Evolutionary conservation across 35 echinoderm and acorn worm genomes (phyloP), one percentile per base, ranked within the genome.

Genomic region (Apostichopus parvimensis): DNA sequence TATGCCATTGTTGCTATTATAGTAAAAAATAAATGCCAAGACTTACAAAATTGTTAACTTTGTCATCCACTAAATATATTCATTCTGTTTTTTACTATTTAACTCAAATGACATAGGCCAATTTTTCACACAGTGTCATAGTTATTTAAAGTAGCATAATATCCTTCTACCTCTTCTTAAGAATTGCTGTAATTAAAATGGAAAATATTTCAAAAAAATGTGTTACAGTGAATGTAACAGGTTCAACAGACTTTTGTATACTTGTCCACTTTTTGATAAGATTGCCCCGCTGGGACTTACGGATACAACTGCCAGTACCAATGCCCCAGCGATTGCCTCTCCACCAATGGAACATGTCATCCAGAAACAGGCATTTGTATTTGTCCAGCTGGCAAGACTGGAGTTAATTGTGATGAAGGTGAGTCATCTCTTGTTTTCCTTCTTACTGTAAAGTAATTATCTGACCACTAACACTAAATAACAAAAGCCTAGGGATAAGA

Each of bases 261-360:
- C 45, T 12, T 25, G 21, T 88, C 12, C 45, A 12, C 54, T 58
- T n/a, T 84, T 84, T 9, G 8, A 5, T 58, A 78, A 92, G 91
- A 88, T 71, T 95, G 94, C 81, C 26, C 76, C 1, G 9, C 18
- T 24, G 91, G 94, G 4, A 92, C 58, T 9, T 95, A 95, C 62
- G 91, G 91, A 15, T 82, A 61, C 54, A 17, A 80, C 8, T 93
- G 94, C 89, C 15, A 20, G 4, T 90, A 95, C 79, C 20, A 80
- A 5, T 95, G 92, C 71, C 92, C 92, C n/a, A 20, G 6, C 0
- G 56, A 77, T 11, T 88, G 90, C 64, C 13, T 87, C 17, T 28
- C 58, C 60, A 56, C 62, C 12, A 76, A 61, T 86, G 93, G 87
- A 60, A 78, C 84, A 6, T 93, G 81, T 71, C 22, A 78, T 20